phyloP scores from a whole-genome alignment of 2,888 invertebrate genomes.

The Drosophila anomalipes region DNA sequence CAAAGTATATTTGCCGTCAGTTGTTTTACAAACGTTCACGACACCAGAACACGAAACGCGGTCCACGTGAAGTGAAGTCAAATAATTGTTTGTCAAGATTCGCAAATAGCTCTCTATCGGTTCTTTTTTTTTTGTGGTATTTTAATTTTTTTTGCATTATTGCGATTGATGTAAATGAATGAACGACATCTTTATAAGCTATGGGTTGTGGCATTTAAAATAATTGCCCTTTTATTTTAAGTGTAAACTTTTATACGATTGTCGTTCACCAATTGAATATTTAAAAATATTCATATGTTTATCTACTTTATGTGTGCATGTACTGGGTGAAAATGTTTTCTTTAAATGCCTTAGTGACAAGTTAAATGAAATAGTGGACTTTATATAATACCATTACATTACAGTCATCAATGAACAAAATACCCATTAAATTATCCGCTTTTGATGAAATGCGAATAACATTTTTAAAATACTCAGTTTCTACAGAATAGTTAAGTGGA shows the following conservation, averaged over 20 bases:
- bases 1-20: constrained; percentile 70
- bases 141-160: neutral
- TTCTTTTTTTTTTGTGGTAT: constrained; percentile 4
- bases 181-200: neutral
- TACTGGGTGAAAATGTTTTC: neutral
- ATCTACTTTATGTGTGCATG: neutral
- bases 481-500: neutral
- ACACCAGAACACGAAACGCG: constrained; percentile 58
- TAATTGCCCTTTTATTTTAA: neutral
- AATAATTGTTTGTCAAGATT: constrained; percentile 28
- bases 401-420: neutral
- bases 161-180: neutral
- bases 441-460: neutral
- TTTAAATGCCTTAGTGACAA: neutral
- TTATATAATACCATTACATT: neutral
- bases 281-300: constrained; percentile 1
- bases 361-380: neutral
- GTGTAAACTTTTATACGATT: constrained; percentile 1
- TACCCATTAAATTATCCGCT: neutral
- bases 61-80: constrained; percentile 1
- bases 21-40: constrained; percentile 78
- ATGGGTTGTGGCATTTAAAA: neutral
- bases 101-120: neutral
- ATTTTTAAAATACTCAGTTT: neutral
- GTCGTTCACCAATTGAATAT: neutral